These are phyloP conservation scores for Gymnodraco acuticeps DNA, from an alignment of 2,797 vertebrate species.

Conservation along the genomic window DNA sequence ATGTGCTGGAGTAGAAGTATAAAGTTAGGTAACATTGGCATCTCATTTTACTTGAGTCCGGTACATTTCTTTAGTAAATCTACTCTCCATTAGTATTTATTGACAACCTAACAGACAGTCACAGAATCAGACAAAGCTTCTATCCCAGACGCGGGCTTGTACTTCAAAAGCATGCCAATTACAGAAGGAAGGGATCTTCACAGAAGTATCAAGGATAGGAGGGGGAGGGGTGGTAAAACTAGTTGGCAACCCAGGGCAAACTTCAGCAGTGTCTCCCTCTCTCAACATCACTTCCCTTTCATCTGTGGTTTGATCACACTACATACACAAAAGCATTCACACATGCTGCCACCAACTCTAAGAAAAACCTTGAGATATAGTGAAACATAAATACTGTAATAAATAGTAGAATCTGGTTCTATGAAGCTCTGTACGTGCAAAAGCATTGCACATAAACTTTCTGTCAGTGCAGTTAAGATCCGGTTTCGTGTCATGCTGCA, in stretches of 20 bases:
- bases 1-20: background rate
- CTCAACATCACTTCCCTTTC: constrained; percentile 40
- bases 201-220: constrained; percentile 25
- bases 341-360: constrained; percentile 4
- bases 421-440: constrained; percentile 4
- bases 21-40: no score
- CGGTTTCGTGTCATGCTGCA: constrained; percentile 65
- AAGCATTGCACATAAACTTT: background rate
- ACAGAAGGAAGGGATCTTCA: constrained; percentile 32
- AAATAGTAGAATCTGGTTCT: background rate
- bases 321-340: constrained; percentile 35
- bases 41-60: no score
- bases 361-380: constrained; percentile 3
- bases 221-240: constrained; percentile 25
- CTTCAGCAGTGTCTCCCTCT: constrained; percentile 16
- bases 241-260: constrained; percentile 30
- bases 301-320: constrained; percentile 41
- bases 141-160: constrained; percentile 12
- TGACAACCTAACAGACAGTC: background rate
- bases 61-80: no score
- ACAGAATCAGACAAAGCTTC: constrained; percentile 18
- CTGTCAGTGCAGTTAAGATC: constrained; percentile 39
- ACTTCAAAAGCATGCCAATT: constrained; percentile 55
- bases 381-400: constrained; percentile 1
- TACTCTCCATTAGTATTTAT: no score